Base-by-base conservation (phyloP, 1,140 invertebrate genomes). In the Bombus impatiens region DNA sequence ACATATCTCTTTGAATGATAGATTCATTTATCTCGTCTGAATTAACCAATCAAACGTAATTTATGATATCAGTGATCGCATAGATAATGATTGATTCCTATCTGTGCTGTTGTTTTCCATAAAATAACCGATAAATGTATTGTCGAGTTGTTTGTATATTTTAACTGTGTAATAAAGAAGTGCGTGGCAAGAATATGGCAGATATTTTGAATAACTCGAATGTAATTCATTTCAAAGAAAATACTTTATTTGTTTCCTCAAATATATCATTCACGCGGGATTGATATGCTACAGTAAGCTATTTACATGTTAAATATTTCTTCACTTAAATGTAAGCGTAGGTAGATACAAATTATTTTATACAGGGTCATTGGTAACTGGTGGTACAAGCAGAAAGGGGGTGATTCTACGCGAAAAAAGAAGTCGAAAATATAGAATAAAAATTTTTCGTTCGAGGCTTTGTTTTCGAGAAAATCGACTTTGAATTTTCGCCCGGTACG, bases 11-110 rank as follows among this genome's bases (percentile, higher is more conserved):
- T 62, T 9, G 13, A 10, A 6, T n/a, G 32, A 10, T 22, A 42
- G 8, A 10, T 10, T 42, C 44, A 1, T 59, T 88, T 65, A 71
- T 57, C 32, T 37, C 9, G 25, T 53, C 22, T 83, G 35, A 44
- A 75, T 75, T 77, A 53, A 77, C 42, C 65, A 85, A 77, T 75
- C 32, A 40, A 72, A 88, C 71, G 77, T 37, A 71, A 28, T 65
- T 53, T 44, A 32, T 25, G 32, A 65, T 42, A 76, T 25, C 25
- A 84, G 67, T 88, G 32, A 70, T 59, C 12, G 1, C 13, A 12
- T 25, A 13, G n/a, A 59, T 57, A 59, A 42, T 13, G 10, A 44
- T 72, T 72, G 18, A n/a, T 62, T 74, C 28, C 10, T 8, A 28
- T 12, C 1, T 37, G 6, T 53, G n/a, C 8, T 32, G 6, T 37